phyloP scores from a whole-genome alignment of 1,140 invertebrate species.

The Drosophila navojoa region DNA sequence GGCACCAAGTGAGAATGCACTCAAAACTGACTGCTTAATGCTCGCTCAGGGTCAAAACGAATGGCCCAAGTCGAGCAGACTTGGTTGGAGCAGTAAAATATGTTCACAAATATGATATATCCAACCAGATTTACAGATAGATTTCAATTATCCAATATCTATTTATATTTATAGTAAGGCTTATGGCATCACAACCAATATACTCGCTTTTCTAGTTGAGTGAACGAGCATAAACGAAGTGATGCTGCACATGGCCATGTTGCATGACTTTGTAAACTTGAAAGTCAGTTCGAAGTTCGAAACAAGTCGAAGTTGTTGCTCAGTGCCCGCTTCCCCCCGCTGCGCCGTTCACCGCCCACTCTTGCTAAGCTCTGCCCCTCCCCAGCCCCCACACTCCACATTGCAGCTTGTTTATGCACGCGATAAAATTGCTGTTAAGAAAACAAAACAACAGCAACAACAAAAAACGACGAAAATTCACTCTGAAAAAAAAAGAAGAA shows the following conservation, averaged over 20 bases:
- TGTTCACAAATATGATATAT: no score
- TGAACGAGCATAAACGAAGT: conserved; percentile 12
- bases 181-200: no score
- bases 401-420: conserved; percentile 76
- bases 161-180: no score
- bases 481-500: conserved; percentile 30
- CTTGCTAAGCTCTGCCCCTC: background rate
- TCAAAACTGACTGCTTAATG: no score
- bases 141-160: no score
- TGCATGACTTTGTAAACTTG: conserved; percentile 79
- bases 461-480: conserved; percentile 60
- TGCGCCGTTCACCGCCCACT: background rate
- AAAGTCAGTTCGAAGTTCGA: conserved; percentile 69
- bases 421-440: conserved; percentile 71
- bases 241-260: conserved; percentile 65
- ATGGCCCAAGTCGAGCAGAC: no score
- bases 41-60: no score
- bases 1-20: background rate
- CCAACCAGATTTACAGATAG: no score
- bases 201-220: no score
- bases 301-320: conserved; percentile 44
- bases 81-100: no score
- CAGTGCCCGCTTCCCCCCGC: conserved; percentile 15
- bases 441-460: conserved; percentile 37
- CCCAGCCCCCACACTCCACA: background rate